A percentile compares a stretch with the other conserved stretches of the same genome.
phyloP scores from a whole-genome alignment of 2,888 invertebrate species.

The Drosophila cracens region DNA sequence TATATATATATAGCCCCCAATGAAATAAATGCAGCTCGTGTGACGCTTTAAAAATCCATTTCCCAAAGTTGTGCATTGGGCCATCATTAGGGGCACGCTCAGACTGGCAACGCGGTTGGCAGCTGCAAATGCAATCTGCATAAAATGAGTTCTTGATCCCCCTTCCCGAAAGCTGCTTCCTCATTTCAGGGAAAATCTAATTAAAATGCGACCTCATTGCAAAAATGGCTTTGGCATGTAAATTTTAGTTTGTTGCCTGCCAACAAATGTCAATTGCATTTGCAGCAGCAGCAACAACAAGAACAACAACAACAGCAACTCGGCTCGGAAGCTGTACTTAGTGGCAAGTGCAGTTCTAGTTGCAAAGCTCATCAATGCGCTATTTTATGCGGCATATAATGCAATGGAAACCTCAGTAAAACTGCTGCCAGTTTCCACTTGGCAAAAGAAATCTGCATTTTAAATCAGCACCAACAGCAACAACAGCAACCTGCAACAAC shows the following conservation, averaged over 20 bases:
- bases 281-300: not conserved
- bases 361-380: conserved; percentile 57
- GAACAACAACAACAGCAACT: conserved; percentile 27
- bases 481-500: conserved; percentile 16
- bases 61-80: conserved; percentile 34
- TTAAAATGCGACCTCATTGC: conserved; percentile 71
- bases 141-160: conserved; percentile 5
- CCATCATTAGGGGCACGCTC: conserved; percentile 25
- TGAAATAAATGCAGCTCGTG: conserved; percentile 42
- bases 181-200: conserved; percentile 55
- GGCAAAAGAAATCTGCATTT: conserved; percentile 73
- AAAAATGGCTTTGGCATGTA: conserved; percentile 61
- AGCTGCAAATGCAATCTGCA: conserved; percentile 25
- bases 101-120: conserved; percentile 4
- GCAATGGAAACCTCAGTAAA: conserved; percentile 55
- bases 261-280: conserved; percentile 51
- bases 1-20: not conserved
- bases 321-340: conserved; percentile 5
- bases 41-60: conserved; percentile 50
- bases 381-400: conserved; percentile 42
- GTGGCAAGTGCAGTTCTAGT: conserved; percentile 22
- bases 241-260: conserved; percentile 30
- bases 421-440: conserved; percentile 39
- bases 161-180: not conserved
- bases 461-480: conserved; percentile 54